Evolutionary conservation across 53 echinoderm and acorn worm species (phyloP), one percentile per base, ranked within the genome.

Genomic region (Echinarachnius parma): DNA sequence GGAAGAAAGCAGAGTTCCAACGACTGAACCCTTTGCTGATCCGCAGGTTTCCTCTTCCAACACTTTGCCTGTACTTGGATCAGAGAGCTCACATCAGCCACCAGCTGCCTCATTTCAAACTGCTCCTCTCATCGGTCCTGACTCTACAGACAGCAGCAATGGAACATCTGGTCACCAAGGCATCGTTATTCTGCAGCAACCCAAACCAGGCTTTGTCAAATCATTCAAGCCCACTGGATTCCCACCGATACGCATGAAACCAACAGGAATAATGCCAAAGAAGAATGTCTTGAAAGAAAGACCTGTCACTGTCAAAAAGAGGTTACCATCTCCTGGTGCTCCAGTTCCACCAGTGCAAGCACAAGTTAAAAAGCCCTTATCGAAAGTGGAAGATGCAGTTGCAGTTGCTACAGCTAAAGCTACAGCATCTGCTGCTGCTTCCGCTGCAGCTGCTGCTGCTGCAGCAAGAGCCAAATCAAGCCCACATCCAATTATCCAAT

Each of bases 401-500:
- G 74, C 74, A 24, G 57, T 56, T 9, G 74, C 74, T 54, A 39
- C 76, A 52, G 77, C 81, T 56, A 39, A 59, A 57, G 69, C 77
- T 60, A 60, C 74, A 24, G 46, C 68, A 37, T 24, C 75, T 66
- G 37, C 80, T 26, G 81, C 83, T 32, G 59, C 69, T 27, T 54
- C 78, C 3, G 74, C 76, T 50, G 78, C 78, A 60, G 50, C 77
- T 16, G 35, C 89, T 46, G 62, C 81, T 25, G 77, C 81, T 62
- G 55, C 84, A 52, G 44, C 30, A 24, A 54, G 74, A 42, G 74
- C 74, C 21, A 72, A 24, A 42, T 37, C 20, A 19, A 32, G 18
- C 21, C 20, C 21, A 13, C 8, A n/a, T n/a, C n/a, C n/a, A n/a
- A n/a, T n/a, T n/a, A n/a, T n/a, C n/a, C n/a, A n/a, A n/a, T n/a